Base-by-base conservation (phyloP, 2,888 invertebrate genomes). In the Calephelis perditalis region DNA sequence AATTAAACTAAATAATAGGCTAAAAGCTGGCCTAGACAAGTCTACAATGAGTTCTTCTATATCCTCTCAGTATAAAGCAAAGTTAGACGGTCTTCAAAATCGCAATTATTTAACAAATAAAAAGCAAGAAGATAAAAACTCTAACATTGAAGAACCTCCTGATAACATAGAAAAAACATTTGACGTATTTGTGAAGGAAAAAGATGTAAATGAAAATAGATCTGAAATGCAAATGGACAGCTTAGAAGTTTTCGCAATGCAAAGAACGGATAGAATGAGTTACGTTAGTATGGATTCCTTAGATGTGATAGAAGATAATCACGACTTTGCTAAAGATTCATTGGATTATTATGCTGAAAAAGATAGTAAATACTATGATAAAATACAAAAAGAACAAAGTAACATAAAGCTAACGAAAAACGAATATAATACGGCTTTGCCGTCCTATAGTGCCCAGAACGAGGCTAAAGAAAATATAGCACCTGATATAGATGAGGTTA, bases 161-260 rank as follows among this genome's bases (percentile, higher is more conserved):
- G 92, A 92, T 58, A 77, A 68, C 60, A 66, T 73, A 1, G 93
- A 93, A 68, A 92, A 91, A 65, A 89, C 90, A 3, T 93, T 93
- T 66, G 92, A 93, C 67, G 89, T 93, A 71, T 93, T 91, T 66
- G 91, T 93, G 1, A 87, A 92, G 63, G 93, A 93, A 74, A 92
- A 91, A 65, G 93, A 93, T 60, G 82, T 91, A 0, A 91, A 91
- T 55, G 91, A 92, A 63, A 92, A 92, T 59, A 93, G 92, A 71
- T 91, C 91, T n/a, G 91, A 91, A 78, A 89, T 91, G 36, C 92
- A 93, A 73, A 91, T 93, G 91, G 93, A 93, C 66, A 92, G 92
- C 67, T 76, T 93, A 5, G 93, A 93, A 77, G 86, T 92, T 0
- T 86, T 90, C 73, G 87, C 89, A 7, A 80, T 84, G 73, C 82